Conservation (phyloP, 1,140 invertebrate genomes). For the Listronotus bonariensis region DNA sequence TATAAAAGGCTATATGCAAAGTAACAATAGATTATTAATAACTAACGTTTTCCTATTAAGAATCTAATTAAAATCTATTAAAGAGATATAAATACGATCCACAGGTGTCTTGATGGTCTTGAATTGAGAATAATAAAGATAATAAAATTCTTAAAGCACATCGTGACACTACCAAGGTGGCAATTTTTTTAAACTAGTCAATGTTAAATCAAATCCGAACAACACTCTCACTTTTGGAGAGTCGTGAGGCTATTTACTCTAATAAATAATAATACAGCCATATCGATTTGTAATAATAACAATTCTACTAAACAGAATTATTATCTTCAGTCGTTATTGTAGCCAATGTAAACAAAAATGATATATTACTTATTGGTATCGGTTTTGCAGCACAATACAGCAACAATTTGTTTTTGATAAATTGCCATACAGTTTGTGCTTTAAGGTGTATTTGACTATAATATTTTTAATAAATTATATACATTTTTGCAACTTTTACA, state of each 20-base stretch:
- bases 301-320: too few relatives aligned
- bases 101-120: slow-evolving; percentile 41
- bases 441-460: too few relatives aligned
- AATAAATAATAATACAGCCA: slow-evolving; percentile 30
- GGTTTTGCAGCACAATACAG: too few relatives aligned
- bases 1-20: slow-evolving; percentile 32
- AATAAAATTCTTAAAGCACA: slow-evolving; percentile 35
- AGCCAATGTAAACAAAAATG: too few relatives aligned
- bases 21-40: slow-evolving; percentile 38
- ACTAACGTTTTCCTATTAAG: slow-evolving; percentile 31
- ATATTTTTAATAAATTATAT: too few relatives aligned
- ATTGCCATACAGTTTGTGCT: too few relatives aligned
- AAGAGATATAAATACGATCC: slow-evolving; percentile 32
- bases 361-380: too few relatives aligned
- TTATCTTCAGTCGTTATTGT: too few relatives aligned
- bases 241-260: slow-evolving; percentile 36
- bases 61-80: slow-evolving; percentile 40
- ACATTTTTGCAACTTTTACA: too few relatives aligned
- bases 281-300: slow-evolving; percentile 9
- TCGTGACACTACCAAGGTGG: slow-evolving; percentile 44
- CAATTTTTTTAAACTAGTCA: slow-evolving; percentile 36
- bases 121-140: slow-evolving; percentile 37
- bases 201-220: slow-evolving; percentile 23
- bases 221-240: slow-evolving; percentile 42
- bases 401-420: too few relatives aligned